Evolutionary conservation across 2,797 vertebrate species (phyloP).

Genomic region (Anisognathus igniventris): DNA sequence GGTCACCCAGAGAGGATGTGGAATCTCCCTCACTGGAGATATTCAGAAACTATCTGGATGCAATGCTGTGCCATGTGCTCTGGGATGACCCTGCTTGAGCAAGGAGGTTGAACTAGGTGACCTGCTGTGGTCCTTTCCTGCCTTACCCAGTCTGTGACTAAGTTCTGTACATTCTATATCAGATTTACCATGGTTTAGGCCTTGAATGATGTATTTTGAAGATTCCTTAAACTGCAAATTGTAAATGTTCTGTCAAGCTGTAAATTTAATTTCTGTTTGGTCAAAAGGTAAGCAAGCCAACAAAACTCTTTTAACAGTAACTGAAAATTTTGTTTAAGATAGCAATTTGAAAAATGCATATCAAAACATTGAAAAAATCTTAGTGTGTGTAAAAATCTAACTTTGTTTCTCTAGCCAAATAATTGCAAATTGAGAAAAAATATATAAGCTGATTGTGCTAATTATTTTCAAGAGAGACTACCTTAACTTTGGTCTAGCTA

Average conservation of each 20-base stretch:
- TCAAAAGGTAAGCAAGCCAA: not conserved
- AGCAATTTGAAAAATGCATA: not conserved
- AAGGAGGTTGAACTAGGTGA: not conserved
- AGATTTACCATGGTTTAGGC: fast-evolving
- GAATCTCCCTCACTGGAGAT: not conserved
- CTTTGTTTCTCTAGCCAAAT: not conserved
- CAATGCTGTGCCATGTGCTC: not conserved
- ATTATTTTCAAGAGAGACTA: not conserved
- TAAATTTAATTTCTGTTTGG: not conserved
- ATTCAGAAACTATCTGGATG: not conserved
- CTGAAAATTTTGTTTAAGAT: not conserved
- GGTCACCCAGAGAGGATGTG: not conserved
- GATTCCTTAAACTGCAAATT: not conserved
- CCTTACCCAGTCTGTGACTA: not conserved
- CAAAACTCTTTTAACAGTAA: not conserved
- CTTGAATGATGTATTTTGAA: not conserved
- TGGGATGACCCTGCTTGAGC: not conserved
- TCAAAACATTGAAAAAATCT: not conserved
- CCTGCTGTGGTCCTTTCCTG: not conserved
- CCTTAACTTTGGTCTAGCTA: not conserved
- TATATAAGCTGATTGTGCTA: not conserved
- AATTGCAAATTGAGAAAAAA: not conserved
- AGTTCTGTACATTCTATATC: not conserved
- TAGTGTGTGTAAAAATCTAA: not conserved
- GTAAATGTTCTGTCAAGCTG: not conserved